Evolutionary conservation across 2,797 vertebrate genomes (phyloP), one percentile per base, ranked within the genome.

Genomic region (Ciconia nigra): DNA sequence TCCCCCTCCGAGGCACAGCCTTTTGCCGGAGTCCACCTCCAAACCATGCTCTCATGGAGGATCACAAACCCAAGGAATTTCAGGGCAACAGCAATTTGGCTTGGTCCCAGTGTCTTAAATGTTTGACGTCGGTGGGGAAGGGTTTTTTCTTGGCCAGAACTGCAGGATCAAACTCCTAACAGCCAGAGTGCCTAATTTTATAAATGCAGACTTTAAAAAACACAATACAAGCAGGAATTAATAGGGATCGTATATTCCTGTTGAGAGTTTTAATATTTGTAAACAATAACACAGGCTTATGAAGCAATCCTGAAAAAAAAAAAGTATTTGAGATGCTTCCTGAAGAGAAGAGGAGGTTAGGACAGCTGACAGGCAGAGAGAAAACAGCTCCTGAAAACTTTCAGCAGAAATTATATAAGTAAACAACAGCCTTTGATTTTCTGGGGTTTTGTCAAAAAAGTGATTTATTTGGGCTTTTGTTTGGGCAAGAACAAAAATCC

Each of bases 321-420:
- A 74, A 63, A 41, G 69, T 37, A 41, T 28, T 69, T 39, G 46
- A 77, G 41, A 73, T 87, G 46, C 15, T 74, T 92, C 35, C 72
- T 93, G 82, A 54, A 80, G 58, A 81, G 37, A 57, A 14, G 4
- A 73, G 33, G 35, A 87, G 25, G 33, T 70, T 92, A 80, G 26
- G 26, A 83, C 52, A 83, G 49, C 39, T 83, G 86, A 94, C 65
- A 80, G 66, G 35, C 67, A 80, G 91, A 93, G n/a, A 87, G 10
- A 93, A 92, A 94, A 67, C 92, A 94, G 81, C 33, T 89, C 67
- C 67, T 54, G 16, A 89, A 90, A 84, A 57, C 58, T 90, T 96
- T 89, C 90, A 96, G 59, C 59, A 87, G 59, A 90, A 93, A 89
- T 93, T 83, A 87, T 78, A 28, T 44, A 77, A 90, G 71, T 51